Evolutionary conservation across 2,888 invertebrate species (phyloP).

Genomic region (Hydrotaea diabolus): DNA sequence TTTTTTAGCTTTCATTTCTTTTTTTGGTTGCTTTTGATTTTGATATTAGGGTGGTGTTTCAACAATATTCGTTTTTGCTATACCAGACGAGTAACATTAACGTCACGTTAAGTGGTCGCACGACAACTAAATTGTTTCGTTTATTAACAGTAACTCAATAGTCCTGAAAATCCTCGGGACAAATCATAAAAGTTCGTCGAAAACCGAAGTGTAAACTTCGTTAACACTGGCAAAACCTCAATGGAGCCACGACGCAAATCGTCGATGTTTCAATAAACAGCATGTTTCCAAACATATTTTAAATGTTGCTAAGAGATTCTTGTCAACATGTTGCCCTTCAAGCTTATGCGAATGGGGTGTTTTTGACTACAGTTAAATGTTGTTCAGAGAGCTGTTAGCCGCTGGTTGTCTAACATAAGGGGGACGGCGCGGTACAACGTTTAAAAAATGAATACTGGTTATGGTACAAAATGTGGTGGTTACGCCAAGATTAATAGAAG

Average conservation of each 20-base stretch:
- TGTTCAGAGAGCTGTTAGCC: background rate
- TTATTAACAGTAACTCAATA: constrained; percentile 67
- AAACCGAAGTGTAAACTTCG: constrained; percentile 63
- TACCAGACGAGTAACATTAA: constrained; percentile 72
- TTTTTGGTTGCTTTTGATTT: constrained; percentile 44
- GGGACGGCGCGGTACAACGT: too few species aligned
- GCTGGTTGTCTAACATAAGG: too few species aligned
- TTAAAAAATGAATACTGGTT: too few species aligned
- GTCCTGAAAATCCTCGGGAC: constrained; percentile 71
- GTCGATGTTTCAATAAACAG: constrained; percentile 40
- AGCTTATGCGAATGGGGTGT: too few species aligned
- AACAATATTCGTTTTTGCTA: constrained; percentile 31
- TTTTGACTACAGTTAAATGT: background rate
- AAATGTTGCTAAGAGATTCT: background rate
- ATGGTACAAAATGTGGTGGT: too few species aligned
- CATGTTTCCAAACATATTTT: background rate
- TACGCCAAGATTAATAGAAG: too few species aligned
- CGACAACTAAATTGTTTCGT: constrained; percentile 78
- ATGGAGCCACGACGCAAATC: background rate
- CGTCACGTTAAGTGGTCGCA: constrained; percentile 80
- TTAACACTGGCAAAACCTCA: constrained; percentile 34
- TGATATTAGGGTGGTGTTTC: constrained; percentile 10
- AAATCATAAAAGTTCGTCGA: constrained; percentile 69
- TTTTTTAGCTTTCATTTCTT: constrained; percentile 28
- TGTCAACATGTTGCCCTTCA: constrained; percentile 6